Conservation (phyloP, 2,888 invertebrate genomes). For the Lydus trimaculatus region DNA sequence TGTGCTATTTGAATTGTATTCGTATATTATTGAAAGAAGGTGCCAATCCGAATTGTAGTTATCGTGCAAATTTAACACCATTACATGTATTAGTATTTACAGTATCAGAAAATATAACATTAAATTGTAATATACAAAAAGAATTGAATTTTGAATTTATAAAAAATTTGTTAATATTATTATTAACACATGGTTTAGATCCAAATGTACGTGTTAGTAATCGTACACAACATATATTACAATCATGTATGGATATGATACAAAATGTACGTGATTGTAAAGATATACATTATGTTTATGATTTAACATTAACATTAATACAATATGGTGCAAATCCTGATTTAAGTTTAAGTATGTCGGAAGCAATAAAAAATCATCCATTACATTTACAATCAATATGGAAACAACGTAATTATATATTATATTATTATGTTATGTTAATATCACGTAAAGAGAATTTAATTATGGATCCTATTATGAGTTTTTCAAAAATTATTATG, state of each 20-base stretch:
- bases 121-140: slow-evolving; percentile 72
- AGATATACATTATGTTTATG: slow-evolving; percentile 75
- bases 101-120: slow-evolving; percentile 73
- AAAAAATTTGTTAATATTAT: slow-evolving; percentile 69
- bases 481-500: slow-evolving; percentile 71
- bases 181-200: slow-evolving; percentile 74
- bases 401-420: slow-evolving; percentile 68
- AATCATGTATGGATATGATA: slow-evolving; percentile 74
- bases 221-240: slow-evolving; percentile 73
- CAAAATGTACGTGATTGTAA: slow-evolving; percentile 71
- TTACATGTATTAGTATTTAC: slow-evolving; percentile 75
- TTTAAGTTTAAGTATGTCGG: slow-evolving; percentile 64
- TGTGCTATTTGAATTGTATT: slow-evolving; percentile 76
- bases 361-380: slow-evolving; percentile 58
- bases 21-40: slow-evolving; percentile 73
- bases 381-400: slow-evolving; percentile 61
- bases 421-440: slow-evolving; percentile 75
- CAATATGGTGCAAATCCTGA: slow-evolving; percentile 80
- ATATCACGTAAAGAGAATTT: slow-evolving; percentile 72
- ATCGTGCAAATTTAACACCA: slow-evolving; percentile 72
- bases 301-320: slow-evolving; percentile 72
- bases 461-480: slow-evolving; percentile 68
- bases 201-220: slow-evolving; percentile 67
- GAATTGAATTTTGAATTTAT: slow-evolving; percentile 74
- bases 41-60: slow-evolving; percentile 77